Evolutionary conservation across 2,797 vertebrate genomes (phyloP).

Genomic region (Tangara arthus): DNA sequence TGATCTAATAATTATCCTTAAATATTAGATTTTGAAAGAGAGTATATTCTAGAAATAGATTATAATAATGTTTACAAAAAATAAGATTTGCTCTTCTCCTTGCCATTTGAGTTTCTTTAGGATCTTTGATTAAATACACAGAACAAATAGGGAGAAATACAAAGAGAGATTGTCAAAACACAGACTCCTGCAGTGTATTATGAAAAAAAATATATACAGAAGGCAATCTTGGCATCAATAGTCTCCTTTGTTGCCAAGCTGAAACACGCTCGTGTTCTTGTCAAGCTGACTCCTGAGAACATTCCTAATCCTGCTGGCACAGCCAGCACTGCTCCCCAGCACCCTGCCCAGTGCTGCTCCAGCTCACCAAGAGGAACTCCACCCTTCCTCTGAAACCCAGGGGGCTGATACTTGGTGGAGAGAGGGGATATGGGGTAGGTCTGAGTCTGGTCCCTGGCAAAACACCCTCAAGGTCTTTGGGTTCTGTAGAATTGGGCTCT

Average conservation of each 20-base stretch:
- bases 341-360: background rate
- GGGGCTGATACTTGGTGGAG: background rate
- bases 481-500: background rate
- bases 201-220: background rate
- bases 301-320: background rate
- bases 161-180: constrained; percentile 22
- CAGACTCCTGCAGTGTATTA: background rate
- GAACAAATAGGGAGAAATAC: constrained; percentile 15
- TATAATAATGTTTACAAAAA: background rate
- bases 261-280: background rate
- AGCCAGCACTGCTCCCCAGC: background rate
- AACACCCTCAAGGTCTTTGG: background rate
- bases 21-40: constrained; percentile 7
- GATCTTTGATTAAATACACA: background rate
- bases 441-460: background rate
- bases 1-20: constrained; percentile 13
- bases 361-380: background rate
- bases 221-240: constrained; percentile 17
- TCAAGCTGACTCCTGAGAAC: constrained; percentile 5
- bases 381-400: background rate
- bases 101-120: background rate
- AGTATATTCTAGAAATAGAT: background rate
- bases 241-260: constrained; percentile 1
- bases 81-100: background rate
- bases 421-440: accelerated